phyloP scores from a whole-genome alignment of 1,140 invertebrate species.

The Nasonia giraulti region DNA sequence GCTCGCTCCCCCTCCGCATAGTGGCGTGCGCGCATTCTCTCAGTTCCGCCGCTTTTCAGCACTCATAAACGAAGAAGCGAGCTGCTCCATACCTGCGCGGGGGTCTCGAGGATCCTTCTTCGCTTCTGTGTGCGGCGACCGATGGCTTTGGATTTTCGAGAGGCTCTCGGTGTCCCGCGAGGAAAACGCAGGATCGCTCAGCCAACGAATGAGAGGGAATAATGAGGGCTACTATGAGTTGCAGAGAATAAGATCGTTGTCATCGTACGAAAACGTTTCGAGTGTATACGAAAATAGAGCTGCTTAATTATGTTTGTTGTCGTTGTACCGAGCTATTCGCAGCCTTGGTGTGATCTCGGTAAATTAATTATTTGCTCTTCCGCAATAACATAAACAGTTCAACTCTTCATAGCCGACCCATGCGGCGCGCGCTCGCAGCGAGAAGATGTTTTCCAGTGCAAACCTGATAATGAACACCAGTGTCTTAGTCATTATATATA shows the following conservation, averaged over 20 bases:
- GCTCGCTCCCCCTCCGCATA: conserved; percentile 18
- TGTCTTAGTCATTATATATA: neutral
- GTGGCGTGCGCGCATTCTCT: neutral
- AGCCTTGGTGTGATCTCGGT: neutral
- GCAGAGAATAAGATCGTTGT: neutral
- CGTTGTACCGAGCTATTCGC: neutral
- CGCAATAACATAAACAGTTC: neutral
- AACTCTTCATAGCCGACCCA: neutral
- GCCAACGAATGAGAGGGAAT: neutral
- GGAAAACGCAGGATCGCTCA: neutral
- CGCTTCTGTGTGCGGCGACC: neutral
- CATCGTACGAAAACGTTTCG: neutral
- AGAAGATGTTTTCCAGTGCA: neutral
- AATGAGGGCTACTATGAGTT: no score
- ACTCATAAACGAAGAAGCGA: conserved; percentile 3
- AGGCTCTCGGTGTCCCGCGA: neutral
- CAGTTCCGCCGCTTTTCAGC: conserved; percentile 9
- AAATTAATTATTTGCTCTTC: conserved; percentile 1
- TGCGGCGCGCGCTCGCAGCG: no score
- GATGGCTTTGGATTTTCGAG: conserved; percentile 3
- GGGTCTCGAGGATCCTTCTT: neutral
- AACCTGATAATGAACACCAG: neutral
- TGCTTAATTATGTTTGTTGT: neutral
- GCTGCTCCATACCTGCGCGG: neutral
- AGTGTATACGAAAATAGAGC: neutral